phyloP scores from a whole-genome alignment of 2,113 vertebrate genomes.

The Patagioenas fasciata region DNA sequence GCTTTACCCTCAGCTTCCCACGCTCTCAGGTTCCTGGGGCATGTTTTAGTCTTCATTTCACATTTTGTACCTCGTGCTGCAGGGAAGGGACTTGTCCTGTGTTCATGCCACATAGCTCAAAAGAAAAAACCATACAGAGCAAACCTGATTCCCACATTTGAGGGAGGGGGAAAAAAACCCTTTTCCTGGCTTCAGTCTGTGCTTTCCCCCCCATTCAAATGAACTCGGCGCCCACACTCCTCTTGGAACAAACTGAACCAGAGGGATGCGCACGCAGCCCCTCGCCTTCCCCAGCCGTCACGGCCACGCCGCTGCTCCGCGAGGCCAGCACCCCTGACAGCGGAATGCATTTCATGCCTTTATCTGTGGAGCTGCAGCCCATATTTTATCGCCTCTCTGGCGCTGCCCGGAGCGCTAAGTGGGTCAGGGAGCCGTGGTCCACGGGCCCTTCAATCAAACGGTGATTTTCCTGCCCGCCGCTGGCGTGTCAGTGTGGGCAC shows the following conservation, averaged over 20 bases:
- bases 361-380: background rate
- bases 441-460: background rate
- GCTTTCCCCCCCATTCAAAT: background rate
- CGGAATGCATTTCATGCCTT: background rate
- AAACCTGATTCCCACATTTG: background rate
- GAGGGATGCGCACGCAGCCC: background rate
- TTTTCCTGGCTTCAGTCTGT: background rate
- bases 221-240: background rate
- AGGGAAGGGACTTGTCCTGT: background rate
- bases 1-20: background rate
- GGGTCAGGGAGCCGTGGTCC: background rate
- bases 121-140: background rate
- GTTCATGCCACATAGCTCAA: background rate
- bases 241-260: accelerated
- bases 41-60: background rate
- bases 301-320: background rate
- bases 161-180: background rate
- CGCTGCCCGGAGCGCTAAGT: accelerated
- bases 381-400: background rate
- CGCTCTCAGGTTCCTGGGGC: background rate
- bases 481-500: background rate
- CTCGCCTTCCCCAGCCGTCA: background rate
- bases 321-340: background rate
- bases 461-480: background rate
- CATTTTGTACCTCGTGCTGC: background rate